Evolutionary conservation across 2,113 vertebrate genomes (phyloP).

Genomic region (Phodopus roborovskii): DNA sequence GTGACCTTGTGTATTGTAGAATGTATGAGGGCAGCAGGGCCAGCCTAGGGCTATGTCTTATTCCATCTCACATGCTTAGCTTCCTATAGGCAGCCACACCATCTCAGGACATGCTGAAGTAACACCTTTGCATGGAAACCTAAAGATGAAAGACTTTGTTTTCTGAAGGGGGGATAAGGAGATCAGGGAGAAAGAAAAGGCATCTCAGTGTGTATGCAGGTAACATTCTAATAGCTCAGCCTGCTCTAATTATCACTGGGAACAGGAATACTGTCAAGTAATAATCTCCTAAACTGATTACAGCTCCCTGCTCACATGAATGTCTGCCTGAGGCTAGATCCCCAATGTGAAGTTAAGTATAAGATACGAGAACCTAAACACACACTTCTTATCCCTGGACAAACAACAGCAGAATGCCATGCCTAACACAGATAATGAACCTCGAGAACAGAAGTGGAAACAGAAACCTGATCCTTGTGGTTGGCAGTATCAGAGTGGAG

Average conservation of each 20-base stretch:
- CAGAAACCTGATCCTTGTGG: not conserved
- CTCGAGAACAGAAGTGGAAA: conserved; percentile 2
- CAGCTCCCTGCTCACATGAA: not conserved
- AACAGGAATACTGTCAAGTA: not conserved
- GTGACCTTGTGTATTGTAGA: conserved; percentile 28
- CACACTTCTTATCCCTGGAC: conserved; percentile 19
- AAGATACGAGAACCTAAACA: not conserved
- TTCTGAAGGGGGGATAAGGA: not conserved
- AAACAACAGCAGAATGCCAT: not conserved
- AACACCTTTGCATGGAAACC: not conserved
- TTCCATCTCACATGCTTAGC: not conserved
- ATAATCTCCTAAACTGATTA: conserved; percentile 48
- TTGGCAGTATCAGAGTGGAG: not conserved
- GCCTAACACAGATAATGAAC: not conserved
- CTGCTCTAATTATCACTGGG: not conserved
- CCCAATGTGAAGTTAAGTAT: conserved; percentile 19
- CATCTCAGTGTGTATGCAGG: not conserved
- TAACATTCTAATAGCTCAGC: not conserved
- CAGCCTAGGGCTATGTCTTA: not conserved
- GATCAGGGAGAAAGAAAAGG: conserved; percentile 2
- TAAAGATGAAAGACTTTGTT: not conserved
- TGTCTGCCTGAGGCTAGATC: not conserved
- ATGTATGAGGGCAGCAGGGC: not conserved
- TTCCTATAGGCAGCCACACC: not conserved
- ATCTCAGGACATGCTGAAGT: not conserved